Evolutionary conservation across 2,888 invertebrate genomes (phyloP).

Genomic region (Platycheirus albimanus): DNA sequence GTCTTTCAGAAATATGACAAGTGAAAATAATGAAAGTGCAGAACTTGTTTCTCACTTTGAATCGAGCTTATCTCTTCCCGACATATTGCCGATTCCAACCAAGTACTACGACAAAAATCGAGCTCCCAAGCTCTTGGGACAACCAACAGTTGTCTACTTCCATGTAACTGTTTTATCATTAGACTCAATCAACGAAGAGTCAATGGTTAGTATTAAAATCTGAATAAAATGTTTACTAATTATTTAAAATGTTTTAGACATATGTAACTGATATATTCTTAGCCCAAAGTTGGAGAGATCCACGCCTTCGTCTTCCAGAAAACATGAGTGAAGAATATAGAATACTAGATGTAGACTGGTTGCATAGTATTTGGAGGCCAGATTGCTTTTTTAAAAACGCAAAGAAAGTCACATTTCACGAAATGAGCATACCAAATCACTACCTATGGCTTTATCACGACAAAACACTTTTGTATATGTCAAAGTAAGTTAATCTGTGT

Average conservation of each 20-base stretch:
- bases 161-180: slow-evolving; percentile 95
- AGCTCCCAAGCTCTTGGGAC: slow-evolving; percentile 92
- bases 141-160: slow-evolving; percentile 94
- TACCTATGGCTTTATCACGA: slow-evolving; percentile 96
- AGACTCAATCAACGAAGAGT: slow-evolving; percentile 97
- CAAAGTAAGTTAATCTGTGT: slow-evolving; percentile 92
- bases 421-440: slow-evolving; percentile 97
- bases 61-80: slow-evolving; percentile 89
- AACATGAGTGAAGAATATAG: slow-evolving; percentile 96
- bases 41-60: slow-evolving; percentile 83
- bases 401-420: slow-evolving; percentile 96
- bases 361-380: slow-evolving; percentile 95
- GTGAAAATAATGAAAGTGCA: slow-evolving; percentile 82
- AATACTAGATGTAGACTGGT: slow-evolving; percentile 94
- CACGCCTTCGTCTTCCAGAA: slow-evolving; percentile 93
- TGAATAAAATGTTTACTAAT: slow-evolving; percentile 1
- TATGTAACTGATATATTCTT: slow-evolving; percentile 96
- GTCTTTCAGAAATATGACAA: slow-evolving; percentile 47
- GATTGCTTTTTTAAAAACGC: slow-evolving; percentile 97
- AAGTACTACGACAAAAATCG: slow-evolving; percentile 95
- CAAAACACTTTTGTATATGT: slow-evolving; percentile 95
- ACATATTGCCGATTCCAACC: slow-evolving; percentile 92
- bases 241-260: slow-evolving; percentile 85
- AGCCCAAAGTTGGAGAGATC: slow-evolving; percentile 96
- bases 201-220: slow-evolving; percentile 85